phyloP scores from a whole-genome alignment of 2,113 vertebrate species.

The Hymenochirus boettgeri region DNA sequence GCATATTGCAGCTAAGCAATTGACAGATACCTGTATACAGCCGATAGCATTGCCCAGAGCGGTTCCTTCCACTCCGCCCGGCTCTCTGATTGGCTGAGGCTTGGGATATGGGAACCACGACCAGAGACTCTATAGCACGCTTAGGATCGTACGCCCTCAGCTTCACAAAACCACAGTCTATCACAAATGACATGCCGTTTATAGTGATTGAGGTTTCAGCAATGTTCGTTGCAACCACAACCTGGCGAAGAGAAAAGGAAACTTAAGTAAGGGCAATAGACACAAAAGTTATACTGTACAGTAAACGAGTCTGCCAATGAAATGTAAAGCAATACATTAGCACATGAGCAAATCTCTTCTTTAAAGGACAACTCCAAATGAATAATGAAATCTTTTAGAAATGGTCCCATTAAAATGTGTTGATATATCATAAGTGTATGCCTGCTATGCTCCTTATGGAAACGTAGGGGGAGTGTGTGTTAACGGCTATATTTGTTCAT shows the following conservation, averaged over 20 bases:
- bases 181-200: conserved; percentile 82
- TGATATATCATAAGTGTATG: no score
- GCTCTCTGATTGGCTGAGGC: conserved; percentile 92
- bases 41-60: conserved; percentile 88
- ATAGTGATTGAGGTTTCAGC: conserved; percentile 96
- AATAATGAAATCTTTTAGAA: no score
- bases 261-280: background rate
- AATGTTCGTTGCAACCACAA: conserved; percentile 95
- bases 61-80: conserved; percentile 83
- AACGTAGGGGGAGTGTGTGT: no score
- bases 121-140: conserved; percentile 88
- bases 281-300: no score
- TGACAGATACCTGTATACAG: conserved; percentile 93
- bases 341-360: no score
- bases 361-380: no score
- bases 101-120: conserved; percentile 91
- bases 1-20: no score
- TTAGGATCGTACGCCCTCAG: conserved; percentile 89
- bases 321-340: no score
- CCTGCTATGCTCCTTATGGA: no score
- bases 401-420: no score
- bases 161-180: conserved; percentile 96
- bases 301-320: no score
- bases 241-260: conserved; percentile 56
- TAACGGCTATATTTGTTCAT: no score